Percentiles rank a stretch among this genome's conserved stretches.
Evolutionary conservation across 2,797 vertebrate genomes (phyloP).

Genomic region (Harpagifer antarcticus): DNA sequence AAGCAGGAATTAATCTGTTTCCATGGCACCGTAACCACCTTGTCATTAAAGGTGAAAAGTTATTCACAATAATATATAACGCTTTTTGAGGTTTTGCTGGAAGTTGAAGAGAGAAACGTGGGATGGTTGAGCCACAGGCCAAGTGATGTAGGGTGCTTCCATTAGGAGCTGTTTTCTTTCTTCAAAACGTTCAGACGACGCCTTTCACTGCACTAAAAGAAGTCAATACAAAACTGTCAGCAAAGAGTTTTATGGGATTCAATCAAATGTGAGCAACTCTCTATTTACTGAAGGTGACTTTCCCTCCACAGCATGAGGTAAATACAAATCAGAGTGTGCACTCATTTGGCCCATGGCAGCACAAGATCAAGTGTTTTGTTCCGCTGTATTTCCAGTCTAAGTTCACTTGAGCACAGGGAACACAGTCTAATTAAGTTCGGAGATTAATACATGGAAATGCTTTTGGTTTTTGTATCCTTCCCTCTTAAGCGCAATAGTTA

Average conservation of each 20-base stretch:
- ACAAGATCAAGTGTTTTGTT: slow-evolving; percentile 82
- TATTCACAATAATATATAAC: slow-evolving; percentile 40
- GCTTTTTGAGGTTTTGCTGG: slow-evolving; percentile 17
- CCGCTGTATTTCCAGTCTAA: slow-evolving; percentile 84
- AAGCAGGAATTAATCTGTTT: slow-evolving; percentile 73
- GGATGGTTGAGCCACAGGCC: slow-evolving; percentile 52
- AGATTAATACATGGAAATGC: slow-evolving; percentile 85
- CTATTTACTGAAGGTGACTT: slow-evolving; percentile 51
- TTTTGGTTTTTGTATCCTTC: slow-evolving; percentile 79
- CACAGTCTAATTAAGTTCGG: slow-evolving; percentile 85
- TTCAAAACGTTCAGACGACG: slow-evolving; percentile 26
- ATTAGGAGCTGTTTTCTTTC: slow-evolving; percentile 28
- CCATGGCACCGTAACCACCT: slow-evolving; percentile 70
- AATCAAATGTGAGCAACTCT: slow-evolving; percentile 18
- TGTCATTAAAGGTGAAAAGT: slow-evolving; percentile 80
- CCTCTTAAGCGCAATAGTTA: slow-evolving; percentile 79
- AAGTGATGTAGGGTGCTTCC: slow-evolving; percentile 45
- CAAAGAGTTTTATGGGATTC: slow-evolving; percentile 1
- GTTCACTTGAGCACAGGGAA: slow-evolving; percentile 81
- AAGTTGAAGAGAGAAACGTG: slow-evolving; percentile 22
- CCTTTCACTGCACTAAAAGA: slow-evolving; percentile 24
- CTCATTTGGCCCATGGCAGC: slow-evolving; percentile 49
- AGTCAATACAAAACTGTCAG: slow-evolving; percentile 34
- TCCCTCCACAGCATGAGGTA: slow-evolving; percentile 11
- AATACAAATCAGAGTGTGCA: slow-evolving; percentile 9